These are phyloP conservation scores for Cheilosia grossa DNA, from an alignment of 2,888 invertebrate species.

Conservation along the genomic window DNA sequence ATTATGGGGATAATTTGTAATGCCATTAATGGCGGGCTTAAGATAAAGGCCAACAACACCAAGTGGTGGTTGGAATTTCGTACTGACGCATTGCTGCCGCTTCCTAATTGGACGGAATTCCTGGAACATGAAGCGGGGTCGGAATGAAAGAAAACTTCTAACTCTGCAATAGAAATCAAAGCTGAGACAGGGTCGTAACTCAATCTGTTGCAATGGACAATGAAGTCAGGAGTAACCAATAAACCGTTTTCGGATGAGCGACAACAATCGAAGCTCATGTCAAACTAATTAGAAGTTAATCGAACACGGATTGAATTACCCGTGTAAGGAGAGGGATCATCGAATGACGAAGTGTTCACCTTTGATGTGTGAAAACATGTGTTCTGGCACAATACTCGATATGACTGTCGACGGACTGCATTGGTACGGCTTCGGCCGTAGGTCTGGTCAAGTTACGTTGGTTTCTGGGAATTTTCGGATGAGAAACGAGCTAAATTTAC, in stretches of 20 bases:
- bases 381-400: slow-evolving; percentile 39
- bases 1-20: slow-evolving; percentile 68
- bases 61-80: slow-evolving; percentile 40
- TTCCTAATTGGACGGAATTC: slow-evolving; percentile 49
- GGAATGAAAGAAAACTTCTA: slow-evolving; percentile 28
- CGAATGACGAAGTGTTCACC: slow-evolving; percentile 30
- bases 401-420: slow-evolving; percentile 7
- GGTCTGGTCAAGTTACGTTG: slow-evolving; percentile 29
- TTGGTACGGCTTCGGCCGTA: slow-evolving; percentile 37
- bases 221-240: slow-evolving; percentile 56
- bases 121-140: slow-evolving; percentile 30
- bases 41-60: slow-evolving; percentile 51
- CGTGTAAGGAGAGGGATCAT: background rate
- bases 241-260: slow-evolving; percentile 60
- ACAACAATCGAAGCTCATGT: slow-evolving; percentile 69
- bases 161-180: slow-evolving; percentile 36
- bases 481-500: background rate
- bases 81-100: slow-evolving; percentile 24
- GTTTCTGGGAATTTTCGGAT: slow-evolving; percentile 33
- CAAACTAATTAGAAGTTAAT: slow-evolving; percentile 70
- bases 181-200: background rate
- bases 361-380: slow-evolving; percentile 66
- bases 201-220: background rate
- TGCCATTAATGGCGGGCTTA: slow-evolving; percentile 66
- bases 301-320: slow-evolving; percentile 58